phyloP scores from a whole-genome alignment of 2,888 invertebrate genomes.

The Drosophila subquinaria region DNA sequence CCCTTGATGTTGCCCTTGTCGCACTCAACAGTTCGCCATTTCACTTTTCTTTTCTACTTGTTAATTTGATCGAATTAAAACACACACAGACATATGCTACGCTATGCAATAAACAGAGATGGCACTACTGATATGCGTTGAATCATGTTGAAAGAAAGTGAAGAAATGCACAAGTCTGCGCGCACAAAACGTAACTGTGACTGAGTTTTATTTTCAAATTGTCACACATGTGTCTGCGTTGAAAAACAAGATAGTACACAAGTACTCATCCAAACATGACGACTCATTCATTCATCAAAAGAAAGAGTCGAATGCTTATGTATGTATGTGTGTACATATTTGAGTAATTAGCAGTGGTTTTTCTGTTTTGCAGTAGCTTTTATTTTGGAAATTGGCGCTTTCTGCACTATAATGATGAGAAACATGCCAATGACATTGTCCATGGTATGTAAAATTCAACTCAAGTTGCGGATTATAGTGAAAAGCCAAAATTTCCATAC shows the following conservation, averaged over 20 bases:
- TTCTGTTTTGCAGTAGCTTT: conserved; percentile 33
- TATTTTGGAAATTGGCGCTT: conserved; percentile 55
- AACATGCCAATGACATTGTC: conserved; percentile 75
- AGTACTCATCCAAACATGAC: conserved; percentile 50
- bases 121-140: conserved; percentile 26
- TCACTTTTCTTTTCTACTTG: conserved; percentile 72
- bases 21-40: conserved; percentile 50
- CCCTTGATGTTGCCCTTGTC: conserved; percentile 66
- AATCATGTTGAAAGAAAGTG: conserved; percentile 60
- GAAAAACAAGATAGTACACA: conserved; percentile 37
- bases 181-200: conserved; percentile 25
- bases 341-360: conserved; percentile 45
- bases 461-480: conserved; percentile 34
- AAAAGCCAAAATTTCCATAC: conserved; percentile 57
- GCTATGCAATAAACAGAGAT: conserved; percentile 42
- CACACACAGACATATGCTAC: not conserved
- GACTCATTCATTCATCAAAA: conserved; percentile 49
- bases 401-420: conserved; percentile 67
- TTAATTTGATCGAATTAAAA: conserved; percentile 74
- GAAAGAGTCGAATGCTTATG: conserved; percentile 7
- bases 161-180: conserved; percentile 62
- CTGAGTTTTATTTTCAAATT: conserved; percentile 36
- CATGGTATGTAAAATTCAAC: conserved; percentile 12
- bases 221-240: conserved; percentile 56
- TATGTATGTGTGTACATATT: not conserved